Conservation (phyloP, 2,888 invertebrate species). For the Aspidiotus rigidus region DNA sequence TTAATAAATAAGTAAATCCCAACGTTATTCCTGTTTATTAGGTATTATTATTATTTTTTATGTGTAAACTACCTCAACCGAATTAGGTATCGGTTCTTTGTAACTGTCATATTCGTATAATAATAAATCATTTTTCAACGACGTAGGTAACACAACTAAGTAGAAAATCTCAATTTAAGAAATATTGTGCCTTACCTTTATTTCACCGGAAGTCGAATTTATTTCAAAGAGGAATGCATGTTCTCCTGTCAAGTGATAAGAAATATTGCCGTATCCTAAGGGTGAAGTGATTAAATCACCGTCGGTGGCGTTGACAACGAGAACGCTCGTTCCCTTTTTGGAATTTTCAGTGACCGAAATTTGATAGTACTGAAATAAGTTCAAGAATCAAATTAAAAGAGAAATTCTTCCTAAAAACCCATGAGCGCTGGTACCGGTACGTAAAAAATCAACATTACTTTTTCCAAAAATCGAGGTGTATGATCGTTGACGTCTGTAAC, state of each 20-base stretch:
- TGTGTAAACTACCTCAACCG: no score
- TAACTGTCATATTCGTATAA: no score
- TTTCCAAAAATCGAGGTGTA: slow-evolving; percentile 52
- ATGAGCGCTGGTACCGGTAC: not conserved
- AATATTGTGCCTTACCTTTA: slow-evolving; percentile 42
- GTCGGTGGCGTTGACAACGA: slow-evolving; percentile 62
- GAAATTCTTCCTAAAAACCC: no score
- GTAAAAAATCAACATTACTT: slow-evolving; percentile 44
- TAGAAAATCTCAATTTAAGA: not conserved
- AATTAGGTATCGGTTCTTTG: no score
- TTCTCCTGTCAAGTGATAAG: slow-evolving; percentile 63
- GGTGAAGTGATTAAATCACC: slow-evolving; percentile 54
- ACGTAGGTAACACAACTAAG: slow-evolving; percentile 2
- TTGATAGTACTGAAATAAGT: slow-evolving; percentile 51
- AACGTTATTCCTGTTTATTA: no score
- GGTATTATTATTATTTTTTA: no score
- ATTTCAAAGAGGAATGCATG: slow-evolving; percentile 64
- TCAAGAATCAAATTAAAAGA: not conserved
- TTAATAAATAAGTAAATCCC: no score
- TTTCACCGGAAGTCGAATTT: slow-evolving; percentile 57
- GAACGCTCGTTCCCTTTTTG: slow-evolving; percentile 55
- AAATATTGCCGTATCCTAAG: slow-evolving; percentile 58
- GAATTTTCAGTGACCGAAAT: slow-evolving; percentile 62
- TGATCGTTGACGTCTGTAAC: slow-evolving; percentile 72
- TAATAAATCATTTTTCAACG: no score